Conservation (phyloP, 2,797 vertebrate species). For the Spinus olivaceus region DNA sequence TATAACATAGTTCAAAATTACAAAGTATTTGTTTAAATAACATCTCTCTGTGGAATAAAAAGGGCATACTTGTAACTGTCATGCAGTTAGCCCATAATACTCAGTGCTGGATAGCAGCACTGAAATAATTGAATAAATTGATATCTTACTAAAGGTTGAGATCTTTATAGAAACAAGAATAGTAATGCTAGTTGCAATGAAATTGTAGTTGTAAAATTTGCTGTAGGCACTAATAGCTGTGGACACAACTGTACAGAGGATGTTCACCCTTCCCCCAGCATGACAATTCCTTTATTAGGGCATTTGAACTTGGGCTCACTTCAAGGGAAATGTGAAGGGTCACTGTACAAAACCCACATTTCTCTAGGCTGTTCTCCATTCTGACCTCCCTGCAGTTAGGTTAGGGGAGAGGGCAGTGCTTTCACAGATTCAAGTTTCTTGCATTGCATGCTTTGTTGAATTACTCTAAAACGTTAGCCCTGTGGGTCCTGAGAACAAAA, state of each 20-base stretch:
- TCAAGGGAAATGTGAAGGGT: neutral
- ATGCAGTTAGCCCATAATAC: neutral
- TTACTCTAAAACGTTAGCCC: neutral
- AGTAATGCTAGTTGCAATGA: neutral
- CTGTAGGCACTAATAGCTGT: neutral
- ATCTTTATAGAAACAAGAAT: neutral
- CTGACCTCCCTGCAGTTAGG: neutral
- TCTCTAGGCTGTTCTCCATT: conserved; percentile 23
- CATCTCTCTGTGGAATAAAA: neutral
- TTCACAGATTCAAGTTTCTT: conserved; percentile 30
- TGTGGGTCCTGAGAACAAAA: conserved; percentile 56
- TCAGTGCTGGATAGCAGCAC: neutral
- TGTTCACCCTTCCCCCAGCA: neutral
- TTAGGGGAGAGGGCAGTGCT: neutral
- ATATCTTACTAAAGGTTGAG: neutral
- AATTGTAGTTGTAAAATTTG: neutral
- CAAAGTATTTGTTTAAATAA: neutral
- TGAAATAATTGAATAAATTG: neutral
- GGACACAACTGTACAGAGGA: neutral
- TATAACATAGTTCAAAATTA: neutral
- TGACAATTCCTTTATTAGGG: neutral
- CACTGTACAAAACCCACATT: neutral
- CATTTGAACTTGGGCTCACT: neutral
- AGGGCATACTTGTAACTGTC: neutral
- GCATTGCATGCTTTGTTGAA: conserved; percentile 1